Base-by-base conservation (phyloP, 2,797 vertebrate species). In the Delichon dasypus region DNA sequence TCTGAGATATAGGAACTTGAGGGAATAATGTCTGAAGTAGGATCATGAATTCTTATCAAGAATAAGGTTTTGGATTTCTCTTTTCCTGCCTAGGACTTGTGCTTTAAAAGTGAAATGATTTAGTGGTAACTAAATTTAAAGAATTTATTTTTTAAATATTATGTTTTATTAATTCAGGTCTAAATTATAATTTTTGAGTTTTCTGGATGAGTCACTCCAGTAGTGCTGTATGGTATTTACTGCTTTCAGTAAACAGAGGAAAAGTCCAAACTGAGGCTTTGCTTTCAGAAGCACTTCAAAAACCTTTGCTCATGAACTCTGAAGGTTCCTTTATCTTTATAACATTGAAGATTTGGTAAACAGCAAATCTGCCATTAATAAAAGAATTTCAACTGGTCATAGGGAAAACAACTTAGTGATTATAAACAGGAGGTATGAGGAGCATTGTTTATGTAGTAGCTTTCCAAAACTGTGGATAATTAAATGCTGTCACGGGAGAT, bases 381-480 rank as follows among this genome's bases (percentile, higher is more conserved):
- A 73, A 84, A 67, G n/a, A 34, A 70, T 78, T 90, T 76, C 51
- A 51, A 54, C 14, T 55, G 91, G 68, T 83, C 54, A 1, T 8
- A 51, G 45, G 45, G 54, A 91, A 93, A 85, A 88, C 71, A 88
- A 60, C 47, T 83, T 48, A 11, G 73, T 53, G 32, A 78, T 55
- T 81, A 36, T 47, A 78, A 95, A 78, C 82, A 83, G 82, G 85
- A 93, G 78, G 61, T 77, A 27, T 9, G 21, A 62, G 54, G 75
- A 94, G 13, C 53, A 55, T 75, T 92, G 91, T 80, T 94, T 80
- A 57, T 65, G 85, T 67, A 83, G 82, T 53, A 89, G 85, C 88
- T 94, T 95, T 94, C 89, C 79, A 72, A 88, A 93, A 65, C 72
- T 44, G 53, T 72, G 65, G 87, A 58, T 93, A 93, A 93, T 95